Conservation (phyloP, 2,797 vertebrate genomes). For the Huso huso region DNA sequence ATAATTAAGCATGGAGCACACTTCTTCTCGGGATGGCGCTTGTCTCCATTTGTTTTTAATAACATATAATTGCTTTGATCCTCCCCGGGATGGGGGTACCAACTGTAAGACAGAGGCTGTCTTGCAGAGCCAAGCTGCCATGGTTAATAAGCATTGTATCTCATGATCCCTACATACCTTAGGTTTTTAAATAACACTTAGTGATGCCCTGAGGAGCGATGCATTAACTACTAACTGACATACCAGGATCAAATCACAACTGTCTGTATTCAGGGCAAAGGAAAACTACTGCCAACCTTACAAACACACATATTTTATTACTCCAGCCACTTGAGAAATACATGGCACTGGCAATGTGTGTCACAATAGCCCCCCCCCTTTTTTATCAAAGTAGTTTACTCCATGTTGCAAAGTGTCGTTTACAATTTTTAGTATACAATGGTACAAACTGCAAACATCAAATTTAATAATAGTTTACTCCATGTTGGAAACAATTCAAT, state of each 20-base stretch:
- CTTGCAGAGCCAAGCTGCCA: constrained; percentile 48
- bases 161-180: not conserved
- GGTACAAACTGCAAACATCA: too few species aligned
- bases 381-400: too few species aligned
- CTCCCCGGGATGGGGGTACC: constrained; percentile 50
- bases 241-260: not conserved
- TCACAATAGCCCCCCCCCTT: too few species aligned
- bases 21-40: constrained; percentile 35
- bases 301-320: too few species aligned
- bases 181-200: constrained; percentile 52
- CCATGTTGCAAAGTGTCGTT: too few species aligned
- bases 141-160: constrained; percentile 39
- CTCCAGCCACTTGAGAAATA: too few species aligned
- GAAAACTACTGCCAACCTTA: too few species aligned
- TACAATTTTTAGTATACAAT: too few species aligned
- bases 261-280: not conserved
- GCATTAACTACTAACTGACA: not conserved
- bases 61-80: constrained; percentile 54
- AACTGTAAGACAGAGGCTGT: constrained; percentile 45
- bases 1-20: constrained; percentile 42
- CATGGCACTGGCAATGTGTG: too few species aligned
- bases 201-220: constrained; percentile 39
- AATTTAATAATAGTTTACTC: too few species aligned
- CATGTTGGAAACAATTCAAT: too few species aligned
- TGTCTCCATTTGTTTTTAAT: constrained; percentile 42